Conservation (phyloP, 2,888 invertebrate species). For the Thera britannica region DNA sequence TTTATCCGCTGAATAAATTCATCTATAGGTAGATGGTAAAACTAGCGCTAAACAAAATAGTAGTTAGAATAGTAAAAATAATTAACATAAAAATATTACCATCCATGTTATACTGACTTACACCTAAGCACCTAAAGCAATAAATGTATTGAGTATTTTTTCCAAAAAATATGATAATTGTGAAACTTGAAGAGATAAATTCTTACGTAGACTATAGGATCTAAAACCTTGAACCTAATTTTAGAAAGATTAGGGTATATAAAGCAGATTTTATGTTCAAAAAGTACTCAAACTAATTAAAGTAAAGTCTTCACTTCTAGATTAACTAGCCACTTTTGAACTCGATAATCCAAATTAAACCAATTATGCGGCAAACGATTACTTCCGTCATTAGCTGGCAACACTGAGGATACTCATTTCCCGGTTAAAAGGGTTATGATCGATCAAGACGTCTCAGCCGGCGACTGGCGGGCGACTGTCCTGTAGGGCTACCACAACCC, state of each 20-base stretch:
- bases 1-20: too few relatives aligned
- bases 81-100: neutral
- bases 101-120: too few relatives aligned
- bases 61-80: too few relatives aligned
- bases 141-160: too few relatives aligned
- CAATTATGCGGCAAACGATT: constrained; percentile 28
- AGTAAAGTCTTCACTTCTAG: neutral
- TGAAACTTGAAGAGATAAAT: neutral
- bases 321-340: constrained; percentile 11
- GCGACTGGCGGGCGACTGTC: constrained; percentile 43
- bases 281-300: constrained; percentile 1
- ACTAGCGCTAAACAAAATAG: too few relatives aligned
- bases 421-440: constrained; percentile 62
- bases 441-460: constrained; percentile 57
- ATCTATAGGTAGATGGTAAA: too few relatives aligned
- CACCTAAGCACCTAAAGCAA: too few relatives aligned
- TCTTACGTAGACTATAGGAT: too few relatives aligned
- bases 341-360: constrained; percentile 28
- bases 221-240: neutral
- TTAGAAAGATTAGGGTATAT: neutral
- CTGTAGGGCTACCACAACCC: constrained; percentile 33
- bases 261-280: neutral
- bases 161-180: too few relatives aligned
- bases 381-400: constrained; percentile 31
- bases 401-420: constrained; percentile 46